Conservation (phyloP, 2,113 vertebrate species). For the Forbesichthys papilliferus region DNA sequence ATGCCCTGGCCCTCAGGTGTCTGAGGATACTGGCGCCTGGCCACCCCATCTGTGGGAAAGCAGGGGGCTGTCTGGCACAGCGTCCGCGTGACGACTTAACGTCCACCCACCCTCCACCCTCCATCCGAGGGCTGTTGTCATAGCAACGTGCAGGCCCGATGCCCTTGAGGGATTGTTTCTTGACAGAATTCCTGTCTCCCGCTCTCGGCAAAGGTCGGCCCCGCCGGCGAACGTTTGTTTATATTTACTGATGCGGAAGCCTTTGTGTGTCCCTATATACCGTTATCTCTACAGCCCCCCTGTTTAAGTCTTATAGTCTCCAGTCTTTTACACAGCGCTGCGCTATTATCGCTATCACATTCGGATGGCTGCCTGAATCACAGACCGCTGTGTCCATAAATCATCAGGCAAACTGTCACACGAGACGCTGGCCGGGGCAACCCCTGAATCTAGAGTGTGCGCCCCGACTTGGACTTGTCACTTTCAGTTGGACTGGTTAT, state of each 20-base stretch:
- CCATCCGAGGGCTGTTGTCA: constrained; percentile 60
- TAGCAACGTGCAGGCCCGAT: constrained; percentile 68
- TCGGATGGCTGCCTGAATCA: neutral
- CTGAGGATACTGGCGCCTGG: constrained; percentile 39
- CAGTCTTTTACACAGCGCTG: constrained; percentile 27
- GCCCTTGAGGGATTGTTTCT: constrained; percentile 70
- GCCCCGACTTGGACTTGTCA: neutral
- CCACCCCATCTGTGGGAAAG: constrained; percentile 38
- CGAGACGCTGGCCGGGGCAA: neutral
- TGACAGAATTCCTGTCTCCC: constrained; percentile 67
- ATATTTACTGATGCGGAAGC: constrained; percentile 49
- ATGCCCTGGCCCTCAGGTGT: constrained; percentile 38
- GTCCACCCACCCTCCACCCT: constrained; percentile 56
- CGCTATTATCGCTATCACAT: constrained; percentile 21
- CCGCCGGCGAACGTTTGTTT: constrained; percentile 60
- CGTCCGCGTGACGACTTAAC: constrained; percentile 58
- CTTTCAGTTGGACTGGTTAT: neutral
- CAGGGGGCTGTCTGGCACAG: constrained; percentile 29
- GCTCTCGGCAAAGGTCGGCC: constrained; percentile 61
- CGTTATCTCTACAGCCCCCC: constrained; percentile 19
- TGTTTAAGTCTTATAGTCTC: constrained; percentile 20
- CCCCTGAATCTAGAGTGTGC: neutral
- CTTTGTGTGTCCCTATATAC: constrained; percentile 29
- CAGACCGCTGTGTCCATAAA: constrained; percentile 8
- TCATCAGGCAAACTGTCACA: neutral